Percentiles rank a stretch among this genome's conserved stretches.
phyloP scores from a whole-genome alignment of 2,888 invertebrate genomes.

The Rhagophthalmus giganteus region DNA sequence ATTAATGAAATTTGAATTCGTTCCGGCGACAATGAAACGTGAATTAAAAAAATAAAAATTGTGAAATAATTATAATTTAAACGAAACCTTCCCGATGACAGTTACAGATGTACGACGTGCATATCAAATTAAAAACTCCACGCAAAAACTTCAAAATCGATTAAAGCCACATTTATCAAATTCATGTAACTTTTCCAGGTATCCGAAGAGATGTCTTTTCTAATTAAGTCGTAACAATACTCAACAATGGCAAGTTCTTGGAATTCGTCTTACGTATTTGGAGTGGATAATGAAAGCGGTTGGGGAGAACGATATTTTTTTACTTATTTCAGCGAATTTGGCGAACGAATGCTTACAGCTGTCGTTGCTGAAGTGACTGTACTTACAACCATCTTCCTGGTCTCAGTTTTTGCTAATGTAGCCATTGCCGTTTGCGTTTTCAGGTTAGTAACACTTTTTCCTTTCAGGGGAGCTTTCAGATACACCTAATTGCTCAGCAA shows the following conservation, averaged over 20 bases:
- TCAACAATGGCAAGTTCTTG: constrained; percentile 38
- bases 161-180: too few relatives aligned
- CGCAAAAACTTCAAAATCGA: too few relatives aligned
- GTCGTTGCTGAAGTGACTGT: constrained; percentile 52
- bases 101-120: too few relatives aligned
- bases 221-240: too few relatives aligned
- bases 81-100: too few relatives aligned
- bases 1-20: too few relatives aligned
- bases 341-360: constrained; percentile 50
- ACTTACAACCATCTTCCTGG: constrained; percentile 52
- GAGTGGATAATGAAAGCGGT: constrained; percentile 56
- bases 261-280: constrained; percentile 59
- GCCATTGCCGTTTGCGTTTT: constrained; percentile 59
- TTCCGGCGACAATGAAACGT: too few relatives aligned
- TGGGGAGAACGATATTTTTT: constrained; percentile 62
- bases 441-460: constrained; percentile 46
- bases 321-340: constrained; percentile 61
- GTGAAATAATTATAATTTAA: too few relatives aligned
- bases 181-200: too few relatives aligned
- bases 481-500: background rate
- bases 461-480: background rate
- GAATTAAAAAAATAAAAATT: too few relatives aligned
- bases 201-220: too few relatives aligned
- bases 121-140: too few relatives aligned
- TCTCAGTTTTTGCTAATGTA: constrained; percentile 59